Conservation (phyloP, 2,113 vertebrate genomes). For the Elephantulus edwardii region DNA sequence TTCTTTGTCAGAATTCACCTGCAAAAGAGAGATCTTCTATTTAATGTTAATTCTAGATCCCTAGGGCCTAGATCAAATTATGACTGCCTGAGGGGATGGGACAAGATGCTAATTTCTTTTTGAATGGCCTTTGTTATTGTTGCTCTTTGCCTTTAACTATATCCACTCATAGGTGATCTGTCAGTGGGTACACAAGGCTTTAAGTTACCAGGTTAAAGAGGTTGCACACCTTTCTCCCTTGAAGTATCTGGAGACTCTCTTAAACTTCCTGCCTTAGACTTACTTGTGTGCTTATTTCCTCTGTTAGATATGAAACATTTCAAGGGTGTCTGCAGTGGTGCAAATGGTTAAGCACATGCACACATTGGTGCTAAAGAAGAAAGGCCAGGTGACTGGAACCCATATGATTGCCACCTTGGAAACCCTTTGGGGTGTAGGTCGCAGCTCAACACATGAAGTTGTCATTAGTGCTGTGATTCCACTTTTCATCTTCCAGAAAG, state of each 20-base stretch:
- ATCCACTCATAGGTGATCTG: too few relatives aligned
- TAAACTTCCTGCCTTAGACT: neutral
- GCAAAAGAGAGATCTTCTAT: neutral
- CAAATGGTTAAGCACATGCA: neutral
- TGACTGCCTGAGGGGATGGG: neutral
- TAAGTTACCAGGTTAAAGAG: too few relatives aligned
- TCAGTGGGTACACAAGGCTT: too few relatives aligned
- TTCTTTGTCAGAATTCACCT: neutral
- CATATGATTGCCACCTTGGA: neutral
- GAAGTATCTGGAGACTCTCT: neutral
- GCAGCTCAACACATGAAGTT: neutral
- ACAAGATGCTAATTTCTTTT: neutral
- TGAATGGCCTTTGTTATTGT: neutral
- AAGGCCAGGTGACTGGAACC: neutral
- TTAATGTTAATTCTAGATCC: neutral
- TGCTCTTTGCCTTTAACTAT: too few relatives aligned
- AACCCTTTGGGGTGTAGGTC: neutral
- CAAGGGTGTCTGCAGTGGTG: neutral
- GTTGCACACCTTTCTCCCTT: too few relatives aligned
- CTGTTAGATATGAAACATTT: constrained; percentile 3
- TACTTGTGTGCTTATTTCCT: neutral
- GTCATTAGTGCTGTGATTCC: neutral
- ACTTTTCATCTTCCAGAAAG: neutral
- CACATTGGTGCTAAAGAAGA: neutral
- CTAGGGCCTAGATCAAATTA: neutral